phyloP scores from a whole-genome alignment of 2,888 invertebrate genomes.

The Liposcelis brunnea region DNA sequence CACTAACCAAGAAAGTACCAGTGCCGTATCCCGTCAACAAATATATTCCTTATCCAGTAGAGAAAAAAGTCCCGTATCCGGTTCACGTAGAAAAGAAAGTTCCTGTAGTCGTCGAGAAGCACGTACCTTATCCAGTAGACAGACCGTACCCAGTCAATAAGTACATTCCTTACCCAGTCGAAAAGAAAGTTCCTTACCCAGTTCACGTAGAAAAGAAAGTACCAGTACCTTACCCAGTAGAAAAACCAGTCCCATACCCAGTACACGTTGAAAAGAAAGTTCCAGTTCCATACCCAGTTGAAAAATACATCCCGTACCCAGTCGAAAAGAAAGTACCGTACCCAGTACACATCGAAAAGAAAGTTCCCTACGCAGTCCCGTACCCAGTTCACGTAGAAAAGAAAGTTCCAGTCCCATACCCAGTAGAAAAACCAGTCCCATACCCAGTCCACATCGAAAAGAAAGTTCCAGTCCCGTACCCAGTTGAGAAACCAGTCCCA shows the following conservation, averaged over 20 bases:
- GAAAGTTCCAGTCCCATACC: conserved; percentile 42
- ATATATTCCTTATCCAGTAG: conserved; percentile 37
- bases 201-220: conserved; percentile 36
- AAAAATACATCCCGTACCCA: conserved; percentile 19
- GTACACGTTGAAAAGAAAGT: conserved; percentile 26
- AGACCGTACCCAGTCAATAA: conserved; percentile 23
- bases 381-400: conserved; percentile 31
- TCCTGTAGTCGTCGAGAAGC: conserved; percentile 60
- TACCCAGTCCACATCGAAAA: conserved; percentile 40
- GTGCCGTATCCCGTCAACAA: conserved; percentile 45
- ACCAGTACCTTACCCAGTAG: conserved; percentile 35
- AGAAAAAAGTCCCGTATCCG: conserved; percentile 9
- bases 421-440: conserved; percentile 46
- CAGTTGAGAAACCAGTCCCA: conserved; percentile 50
- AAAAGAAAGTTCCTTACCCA: conserved; percentile 56
- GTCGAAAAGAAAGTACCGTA: conserved; percentile 39
- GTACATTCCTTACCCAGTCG: conserved; percentile 48
- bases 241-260: conserved; percentile 24
- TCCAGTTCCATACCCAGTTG: conserved; percentile 10
- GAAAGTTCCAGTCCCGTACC: conserved; percentile 51
- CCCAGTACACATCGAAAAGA: conserved; percentile 41
- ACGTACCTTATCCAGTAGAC: conserved; percentile 41
- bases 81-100: conserved; percentile 29
- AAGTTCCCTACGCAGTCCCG: conserved; percentile 46
- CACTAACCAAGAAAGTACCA: conserved; percentile 23